phyloP scores from a whole-genome alignment of 2,797 vertebrate genomes.

The Galaxias olidus region DNA sequence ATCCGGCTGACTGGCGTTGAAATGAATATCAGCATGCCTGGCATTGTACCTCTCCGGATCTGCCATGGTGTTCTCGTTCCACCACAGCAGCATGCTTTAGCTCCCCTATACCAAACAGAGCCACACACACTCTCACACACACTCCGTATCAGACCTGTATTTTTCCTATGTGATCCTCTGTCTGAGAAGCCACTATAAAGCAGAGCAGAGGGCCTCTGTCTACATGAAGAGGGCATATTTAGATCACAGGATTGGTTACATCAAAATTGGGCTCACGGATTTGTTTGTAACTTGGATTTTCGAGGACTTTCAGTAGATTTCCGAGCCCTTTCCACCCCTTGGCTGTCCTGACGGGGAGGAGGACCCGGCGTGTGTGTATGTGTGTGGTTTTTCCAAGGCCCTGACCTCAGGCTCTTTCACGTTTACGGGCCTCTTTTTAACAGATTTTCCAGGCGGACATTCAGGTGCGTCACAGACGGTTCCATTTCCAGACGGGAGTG shows the following conservation, averaged over 20 bases:
- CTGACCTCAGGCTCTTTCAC: slow-evolving; percentile 28
- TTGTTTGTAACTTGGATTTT: too few species aligned
- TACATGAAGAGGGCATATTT: too few species aligned
- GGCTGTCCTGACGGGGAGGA: too few species aligned
- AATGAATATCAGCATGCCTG: slow-evolving; percentile 55
- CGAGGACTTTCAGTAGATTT: too few species aligned
- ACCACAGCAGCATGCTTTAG: slow-evolving; percentile 32
- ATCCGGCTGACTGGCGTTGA: slow-evolving; percentile 43
- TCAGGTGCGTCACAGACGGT: slow-evolving; percentile 55
- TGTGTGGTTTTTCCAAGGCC: slow-evolving; percentile 31
- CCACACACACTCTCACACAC: slow-evolving; percentile 11
- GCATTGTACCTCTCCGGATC: slow-evolving; percentile 42
- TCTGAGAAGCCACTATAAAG: too few species aligned
- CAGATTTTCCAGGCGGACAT: slow-evolving; percentile 55
- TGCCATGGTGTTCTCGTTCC: slow-evolving; percentile 37
- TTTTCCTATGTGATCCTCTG: too few species aligned
- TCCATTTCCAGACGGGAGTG: slow-evolving; percentile 46
- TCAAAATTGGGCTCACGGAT: too few species aligned
- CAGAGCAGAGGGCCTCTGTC: too few species aligned
- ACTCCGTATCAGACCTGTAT: neutral
- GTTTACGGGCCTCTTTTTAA: slow-evolving; percentile 40
- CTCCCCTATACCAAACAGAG: slow-evolving; percentile 7
- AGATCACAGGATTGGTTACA: too few species aligned
- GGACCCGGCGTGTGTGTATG: neutral
- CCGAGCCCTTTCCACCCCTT: too few species aligned